Evolutionary conservation across 2,888 invertebrate genomes (phyloP).

Genomic region (Ethmia dodecea): DNA sequence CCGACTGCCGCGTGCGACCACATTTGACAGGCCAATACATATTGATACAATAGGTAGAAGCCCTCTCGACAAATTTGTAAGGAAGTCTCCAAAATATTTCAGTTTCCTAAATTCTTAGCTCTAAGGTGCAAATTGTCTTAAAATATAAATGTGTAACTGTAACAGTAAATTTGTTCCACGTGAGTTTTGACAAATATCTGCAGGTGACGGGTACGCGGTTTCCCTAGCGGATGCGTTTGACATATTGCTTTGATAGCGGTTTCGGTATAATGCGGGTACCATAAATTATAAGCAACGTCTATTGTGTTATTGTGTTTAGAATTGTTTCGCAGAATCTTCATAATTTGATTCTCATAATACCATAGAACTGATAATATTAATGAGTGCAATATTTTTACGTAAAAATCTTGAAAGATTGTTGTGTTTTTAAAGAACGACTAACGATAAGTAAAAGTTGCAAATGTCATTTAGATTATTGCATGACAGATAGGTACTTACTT

Average conservation of each 20-base stretch:
- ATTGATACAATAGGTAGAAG: slow-evolving; percentile 45
- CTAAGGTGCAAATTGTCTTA: slow-evolving; percentile 29
- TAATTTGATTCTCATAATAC: not conserved
- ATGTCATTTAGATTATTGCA: too few relatives aligned
- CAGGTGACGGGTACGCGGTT: slow-evolving; percentile 67
- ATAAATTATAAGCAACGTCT: slow-evolving; percentile 42
- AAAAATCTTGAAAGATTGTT: too few relatives aligned
- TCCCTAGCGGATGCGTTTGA: slow-evolving; percentile 65
- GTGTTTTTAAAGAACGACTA: too few relatives aligned
- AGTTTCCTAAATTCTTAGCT: too few relatives aligned
- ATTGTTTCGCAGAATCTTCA: slow-evolving; percentile 7
- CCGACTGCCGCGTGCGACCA: slow-evolving; percentile 43
- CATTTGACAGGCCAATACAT: slow-evolving; percentile 59
- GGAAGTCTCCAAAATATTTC: too few relatives aligned
- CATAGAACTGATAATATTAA: too few relatives aligned
- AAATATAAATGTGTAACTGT: not conserved
- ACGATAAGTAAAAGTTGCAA: too few relatives aligned
- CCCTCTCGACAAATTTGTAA: slow-evolving; percentile 18
- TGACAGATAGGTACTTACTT: too few relatives aligned
- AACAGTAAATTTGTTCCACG: slow-evolving; percentile 33
- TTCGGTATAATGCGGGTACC: slow-evolving; percentile 46
- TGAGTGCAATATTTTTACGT: too few relatives aligned
- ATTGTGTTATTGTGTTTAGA: slow-evolving; percentile 12
- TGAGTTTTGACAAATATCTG: slow-evolving; percentile 74
- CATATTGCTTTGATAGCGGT: slow-evolving; percentile 69